Evolutionary conservation across 1,140 invertebrate genomes (phyloP).

Genomic region (Heliconius melpomene): DNA sequence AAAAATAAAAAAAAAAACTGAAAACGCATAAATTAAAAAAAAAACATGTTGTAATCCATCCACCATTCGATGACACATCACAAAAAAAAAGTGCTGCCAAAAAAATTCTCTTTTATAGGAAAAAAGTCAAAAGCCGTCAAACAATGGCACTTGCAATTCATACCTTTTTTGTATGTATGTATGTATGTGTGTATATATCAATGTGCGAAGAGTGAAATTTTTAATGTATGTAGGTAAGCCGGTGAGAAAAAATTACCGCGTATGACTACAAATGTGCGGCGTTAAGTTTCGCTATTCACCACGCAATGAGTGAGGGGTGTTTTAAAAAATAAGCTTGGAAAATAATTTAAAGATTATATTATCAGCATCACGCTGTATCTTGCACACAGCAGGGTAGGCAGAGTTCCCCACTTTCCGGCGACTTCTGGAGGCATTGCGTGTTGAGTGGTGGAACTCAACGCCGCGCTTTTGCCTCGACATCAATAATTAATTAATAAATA

Average conservation of each 20-base stretch:
- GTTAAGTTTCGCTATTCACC: neutral
- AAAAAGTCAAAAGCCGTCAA: slow-evolving; percentile 11
- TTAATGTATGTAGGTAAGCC: too few relatives aligned
- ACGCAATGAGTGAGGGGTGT: neutral
- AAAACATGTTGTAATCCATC: neutral
- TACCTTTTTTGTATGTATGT: neutral
- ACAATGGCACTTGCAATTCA: slow-evolving; percentile 8
- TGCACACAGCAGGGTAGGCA: too few relatives aligned
- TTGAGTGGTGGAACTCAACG: too few relatives aligned
- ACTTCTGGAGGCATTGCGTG: too few relatives aligned
- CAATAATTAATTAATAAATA: too few relatives aligned
- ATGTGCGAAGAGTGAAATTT: neutral
- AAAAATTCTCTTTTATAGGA: slow-evolving; percentile 13
- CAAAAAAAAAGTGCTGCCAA: neutral
- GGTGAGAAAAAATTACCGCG: too few relatives aligned
- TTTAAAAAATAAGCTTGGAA: too few relatives aligned
- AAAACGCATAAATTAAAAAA: neutral
- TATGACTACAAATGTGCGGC: neutral
- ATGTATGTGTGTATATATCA: neutral
- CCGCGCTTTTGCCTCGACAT: too few relatives aligned
- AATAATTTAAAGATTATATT: too few relatives aligned
- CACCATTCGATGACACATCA: neutral
- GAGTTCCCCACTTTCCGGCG: too few relatives aligned
- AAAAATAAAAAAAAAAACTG: too few relatives aligned
- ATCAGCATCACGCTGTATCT: too few relatives aligned